phyloP scores from a whole-genome alignment of 2,113 vertebrate genomes.

The Stegostoma tigrinum region DNA sequence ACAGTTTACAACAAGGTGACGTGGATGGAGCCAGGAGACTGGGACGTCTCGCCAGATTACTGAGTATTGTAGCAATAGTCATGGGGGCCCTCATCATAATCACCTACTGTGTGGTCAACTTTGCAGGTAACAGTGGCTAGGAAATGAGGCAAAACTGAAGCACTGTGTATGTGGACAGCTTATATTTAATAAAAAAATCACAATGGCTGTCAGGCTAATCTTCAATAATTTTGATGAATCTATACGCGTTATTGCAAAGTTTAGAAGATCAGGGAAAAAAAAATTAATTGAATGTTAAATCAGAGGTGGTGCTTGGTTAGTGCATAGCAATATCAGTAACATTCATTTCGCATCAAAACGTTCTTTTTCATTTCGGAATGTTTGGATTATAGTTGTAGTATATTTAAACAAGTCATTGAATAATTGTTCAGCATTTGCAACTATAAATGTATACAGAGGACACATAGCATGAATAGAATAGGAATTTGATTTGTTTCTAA shows the following conservation, averaged over 20 bases:
- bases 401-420: background rate
- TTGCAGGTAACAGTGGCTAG: constrained; percentile 59
- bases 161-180: background rate
- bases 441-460: background rate
- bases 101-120: constrained; percentile 58
- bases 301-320: background rate
- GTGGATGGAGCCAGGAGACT: constrained; percentile 70
- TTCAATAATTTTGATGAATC: background rate
- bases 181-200: background rate
- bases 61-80: constrained; percentile 72
- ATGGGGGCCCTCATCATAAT: constrained; percentile 68
- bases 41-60: constrained; percentile 69
- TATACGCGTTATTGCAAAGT: background rate
- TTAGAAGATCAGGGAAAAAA: background rate
- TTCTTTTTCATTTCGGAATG: background rate
- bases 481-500: background rate
- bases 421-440: background rate
- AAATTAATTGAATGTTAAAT: background rate
- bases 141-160: background rate
- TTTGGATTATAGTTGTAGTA: background rate
- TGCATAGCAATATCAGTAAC: background rate
- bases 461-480: background rate
- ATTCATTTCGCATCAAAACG: background rate
- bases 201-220: background rate
- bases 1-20: constrained; percentile 73